These are phyloP conservation scores for Crenichthys baileyi DNA, from an alignment of 2,797 vertebrate genomes.

Conservation along the genomic window DNA sequence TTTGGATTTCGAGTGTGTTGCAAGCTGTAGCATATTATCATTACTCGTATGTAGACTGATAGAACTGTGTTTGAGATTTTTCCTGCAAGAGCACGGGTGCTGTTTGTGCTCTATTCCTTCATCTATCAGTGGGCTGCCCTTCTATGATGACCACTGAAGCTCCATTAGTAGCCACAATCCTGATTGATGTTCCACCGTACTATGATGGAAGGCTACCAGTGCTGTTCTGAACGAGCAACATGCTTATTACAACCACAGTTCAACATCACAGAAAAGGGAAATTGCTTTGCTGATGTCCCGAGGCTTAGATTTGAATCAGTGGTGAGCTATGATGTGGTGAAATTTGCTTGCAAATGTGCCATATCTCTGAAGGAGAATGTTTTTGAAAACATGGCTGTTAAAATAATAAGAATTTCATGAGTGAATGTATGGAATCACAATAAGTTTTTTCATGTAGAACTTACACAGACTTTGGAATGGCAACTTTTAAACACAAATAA, in stretches of 20 bases:
- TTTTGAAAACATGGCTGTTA: constrained; percentile 34
- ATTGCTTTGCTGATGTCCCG: constrained; percentile 42
- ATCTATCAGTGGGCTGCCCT: constrained; percentile 72
- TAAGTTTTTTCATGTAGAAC: constrained; percentile 22
- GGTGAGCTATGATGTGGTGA: too few relatives aligned
- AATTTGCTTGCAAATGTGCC: constrained; percentile 38
- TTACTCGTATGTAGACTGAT: constrained; percentile 54
- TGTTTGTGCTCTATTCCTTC: constrained; percentile 66
- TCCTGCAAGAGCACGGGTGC: constrained; percentile 34
- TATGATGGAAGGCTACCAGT: constrained; percentile 60
- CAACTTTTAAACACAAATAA: constrained; percentile 1
- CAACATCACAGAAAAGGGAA: constrained; percentile 35
- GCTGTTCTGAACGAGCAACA: constrained; percentile 54
- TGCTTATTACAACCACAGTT: constrained; percentile 61
- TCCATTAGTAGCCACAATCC: constrained; percentile 71
- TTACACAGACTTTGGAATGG: constrained; percentile 7
- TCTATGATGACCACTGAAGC: constrained; percentile 73
- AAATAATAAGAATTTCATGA: constrained; percentile 29
- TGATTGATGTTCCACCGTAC: constrained; percentile 73
- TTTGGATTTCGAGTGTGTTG: constrained; percentile 43
- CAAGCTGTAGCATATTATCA: constrained; percentile 51
- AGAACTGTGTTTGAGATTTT: constrained; percentile 50
- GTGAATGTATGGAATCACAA: constrained; percentile 38
- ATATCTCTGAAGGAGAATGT: constrained; percentile 18
- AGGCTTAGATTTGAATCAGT: constrained; percentile 47